phyloP scores from a whole-genome alignment of 2,797 vertebrate species.

The Merluccius polli region DNA sequence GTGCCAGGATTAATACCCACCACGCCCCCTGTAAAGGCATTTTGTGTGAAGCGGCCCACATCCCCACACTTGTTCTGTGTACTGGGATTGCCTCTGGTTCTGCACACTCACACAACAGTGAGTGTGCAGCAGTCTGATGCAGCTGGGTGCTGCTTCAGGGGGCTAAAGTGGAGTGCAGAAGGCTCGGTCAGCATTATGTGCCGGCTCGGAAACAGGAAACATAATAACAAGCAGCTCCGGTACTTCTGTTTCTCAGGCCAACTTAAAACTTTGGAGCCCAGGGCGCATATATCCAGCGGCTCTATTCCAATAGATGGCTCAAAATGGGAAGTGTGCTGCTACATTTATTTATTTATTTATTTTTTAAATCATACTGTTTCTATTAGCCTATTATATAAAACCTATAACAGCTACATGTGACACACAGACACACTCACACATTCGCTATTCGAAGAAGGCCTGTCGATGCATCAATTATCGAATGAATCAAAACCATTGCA shows the following conservation, averaged over 20 bases:
- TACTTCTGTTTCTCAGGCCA: slow-evolving; percentile 43
- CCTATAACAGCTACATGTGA: neutral
- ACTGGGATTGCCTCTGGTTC: slow-evolving; percentile 50
- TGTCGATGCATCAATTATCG: neutral
- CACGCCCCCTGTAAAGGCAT: slow-evolving; percentile 60
- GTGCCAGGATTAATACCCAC: slow-evolving; percentile 68
- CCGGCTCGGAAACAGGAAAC: slow-evolving; percentile 41
- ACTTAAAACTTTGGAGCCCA: slow-evolving; percentile 38
- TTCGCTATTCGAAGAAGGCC: too few species aligned
- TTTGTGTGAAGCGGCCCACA: slow-evolving; percentile 24
- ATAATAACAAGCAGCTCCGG: slow-evolving; percentile 49
- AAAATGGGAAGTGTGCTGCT: slow-evolving; percentile 34
- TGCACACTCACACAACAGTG: slow-evolving; percentile 35
- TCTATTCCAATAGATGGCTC: slow-evolving; percentile 33
- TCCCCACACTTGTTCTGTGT: slow-evolving; percentile 16
- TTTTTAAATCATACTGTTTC: too few species aligned
- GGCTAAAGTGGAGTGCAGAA: neutral
- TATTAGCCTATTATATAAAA: neutral
- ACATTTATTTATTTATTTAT: too few species aligned
- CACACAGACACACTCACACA: too few species aligned
- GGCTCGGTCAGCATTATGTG: slow-evolving; percentile 50
- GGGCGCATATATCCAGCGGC: slow-evolving; percentile 41
- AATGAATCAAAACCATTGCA: neutral
- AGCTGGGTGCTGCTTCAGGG: slow-evolving; percentile 32
- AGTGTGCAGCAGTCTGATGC: slow-evolving; percentile 22